phyloP scores from a whole-genome alignment of 2,888 invertebrate species.

The Sceliomorpha sp. region DNA sequence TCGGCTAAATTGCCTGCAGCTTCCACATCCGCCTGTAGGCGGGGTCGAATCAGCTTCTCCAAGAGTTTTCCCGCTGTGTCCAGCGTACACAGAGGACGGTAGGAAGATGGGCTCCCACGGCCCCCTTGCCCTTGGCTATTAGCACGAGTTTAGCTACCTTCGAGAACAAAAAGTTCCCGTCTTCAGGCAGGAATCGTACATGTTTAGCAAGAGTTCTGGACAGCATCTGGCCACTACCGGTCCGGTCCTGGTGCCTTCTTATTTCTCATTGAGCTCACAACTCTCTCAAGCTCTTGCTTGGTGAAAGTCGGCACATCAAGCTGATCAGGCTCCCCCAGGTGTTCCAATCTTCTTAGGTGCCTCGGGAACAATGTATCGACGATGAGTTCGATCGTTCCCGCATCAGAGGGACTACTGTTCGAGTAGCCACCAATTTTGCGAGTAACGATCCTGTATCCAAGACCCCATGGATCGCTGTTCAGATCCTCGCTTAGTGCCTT shows the following conservation, averaged over 20 bases:
- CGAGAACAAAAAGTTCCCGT: no score
- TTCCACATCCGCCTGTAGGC: not conserved
- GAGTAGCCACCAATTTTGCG: conserved; percentile 12
- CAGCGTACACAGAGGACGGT: not conserved
- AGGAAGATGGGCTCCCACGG: not conserved
- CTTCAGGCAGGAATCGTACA: not conserved
- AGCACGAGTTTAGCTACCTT: no score
- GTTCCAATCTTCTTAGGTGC: no score
- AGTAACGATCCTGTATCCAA: conserved; percentile 55
- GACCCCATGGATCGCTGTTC: conserved; percentile 56
- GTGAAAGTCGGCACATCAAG: not conserved
- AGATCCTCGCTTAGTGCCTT: conserved; percentile 51
- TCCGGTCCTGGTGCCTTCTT: not conserved
- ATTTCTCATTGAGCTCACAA: not conserved
- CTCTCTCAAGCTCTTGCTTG: not conserved
- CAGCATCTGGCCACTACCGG: no score
- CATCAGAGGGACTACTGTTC: no score
- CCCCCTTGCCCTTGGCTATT: not conserved
- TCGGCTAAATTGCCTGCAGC: not conserved
- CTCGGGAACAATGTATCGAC: conserved; percentile 30
- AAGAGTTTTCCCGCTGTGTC: not conserved
- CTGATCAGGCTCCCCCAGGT: no score
- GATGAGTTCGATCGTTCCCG: conserved; percentile 11
- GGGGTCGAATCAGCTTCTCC: not conserved
- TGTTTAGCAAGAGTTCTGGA: not conserved